Base-by-base conservation (phyloP, 2,797 vertebrate species). In the Chrysocyon brachyurus region DNA sequence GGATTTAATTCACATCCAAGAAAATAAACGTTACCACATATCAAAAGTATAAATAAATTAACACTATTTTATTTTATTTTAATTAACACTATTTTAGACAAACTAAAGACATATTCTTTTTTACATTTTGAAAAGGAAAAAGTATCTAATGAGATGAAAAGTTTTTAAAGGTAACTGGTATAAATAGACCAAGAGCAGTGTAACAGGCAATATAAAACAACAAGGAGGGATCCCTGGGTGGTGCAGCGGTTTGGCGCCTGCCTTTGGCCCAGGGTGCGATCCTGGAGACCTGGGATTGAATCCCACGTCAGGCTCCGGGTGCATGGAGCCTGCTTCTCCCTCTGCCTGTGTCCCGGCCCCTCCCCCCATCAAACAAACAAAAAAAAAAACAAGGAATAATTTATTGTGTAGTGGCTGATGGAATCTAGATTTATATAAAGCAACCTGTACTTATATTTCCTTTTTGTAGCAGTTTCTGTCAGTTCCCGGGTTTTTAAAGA, bases 81-180 rank as follows among this genome's bases (percentile, higher is more conserved):
- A 7, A 97, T 68, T 36, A 66, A 81, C 66, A 78, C 46, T 56
- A 36, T 63, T 11, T 95, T 36, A 82, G 59, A 87, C 84, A 78
- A 26, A 59, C 61, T 70, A 85, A 96, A 70, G 40, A 24, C 22
- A 1, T 63, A 36, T 90, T 66, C 24, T 84, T 94, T 94, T 92
- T 70, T 70, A 83, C 19, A 83, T 83, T 66, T 91, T 91, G 11
- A 86, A 33, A 95, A 77, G 36, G 46, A 86, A 96, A 92, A 87
- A 11, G 14, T n/a, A 49, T 31, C 56, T 78, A 9, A 66, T 28
- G 8, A 89, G 70, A 78, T 82, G 21, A 79, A 2, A 79, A 72
- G 40, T 87, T 86, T 93, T 93, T 81, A 63, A 49, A 93, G 16
- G 81, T 75, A 87, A 87, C 3, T 40, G 57, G 19, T 40, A 40